A percentile compares a stretch with the other conserved stretches of the same genome.
These are phyloP conservation scores for Microcebus ravelobensis DNA, from an alignment of 2,113 vertebrate species.

Conservation along the genomic window DNA sequence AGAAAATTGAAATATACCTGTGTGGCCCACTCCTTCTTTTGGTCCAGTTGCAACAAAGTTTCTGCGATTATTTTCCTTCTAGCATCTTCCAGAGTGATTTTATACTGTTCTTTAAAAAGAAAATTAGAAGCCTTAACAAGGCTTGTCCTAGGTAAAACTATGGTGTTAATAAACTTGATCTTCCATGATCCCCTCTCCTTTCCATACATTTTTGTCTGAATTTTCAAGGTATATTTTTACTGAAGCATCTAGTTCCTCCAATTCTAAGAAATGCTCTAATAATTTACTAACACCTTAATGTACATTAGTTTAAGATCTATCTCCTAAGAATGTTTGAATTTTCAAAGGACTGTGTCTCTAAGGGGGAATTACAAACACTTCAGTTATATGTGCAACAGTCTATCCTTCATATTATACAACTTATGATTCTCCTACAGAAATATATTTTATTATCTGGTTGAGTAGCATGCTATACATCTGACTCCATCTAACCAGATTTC, in stretches of 20 bases:
- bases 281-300: conserved; percentile 30
- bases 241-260: neutral
- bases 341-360: conserved; percentile 35
- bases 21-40: conserved; percentile 83
- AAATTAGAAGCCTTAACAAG: conserved; percentile 60
- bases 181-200: neutral
- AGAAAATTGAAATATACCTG: conserved; percentile 84
- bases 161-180: neutral
- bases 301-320: conserved; percentile 1
- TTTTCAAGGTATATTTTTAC: conserved; percentile 5
- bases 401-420: neutral
- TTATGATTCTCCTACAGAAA: neutral
- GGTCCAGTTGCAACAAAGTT: conserved; percentile 76
- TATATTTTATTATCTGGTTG: neutral
- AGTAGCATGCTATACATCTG: neutral
- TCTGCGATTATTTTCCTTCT: conserved; percentile 81
- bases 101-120: conserved; percentile 83
- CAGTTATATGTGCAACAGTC: neutral
- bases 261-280: neutral
- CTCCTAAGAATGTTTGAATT: neutral
- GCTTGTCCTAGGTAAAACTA: neutral
- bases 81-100: conserved; percentile 78
- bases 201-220: neutral
- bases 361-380: neutral
- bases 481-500: neutral